These are phyloP conservation scores for Morone chrysops DNA, from an alignment of 2,113 vertebrate species.

Conservation along the genomic window DNA sequence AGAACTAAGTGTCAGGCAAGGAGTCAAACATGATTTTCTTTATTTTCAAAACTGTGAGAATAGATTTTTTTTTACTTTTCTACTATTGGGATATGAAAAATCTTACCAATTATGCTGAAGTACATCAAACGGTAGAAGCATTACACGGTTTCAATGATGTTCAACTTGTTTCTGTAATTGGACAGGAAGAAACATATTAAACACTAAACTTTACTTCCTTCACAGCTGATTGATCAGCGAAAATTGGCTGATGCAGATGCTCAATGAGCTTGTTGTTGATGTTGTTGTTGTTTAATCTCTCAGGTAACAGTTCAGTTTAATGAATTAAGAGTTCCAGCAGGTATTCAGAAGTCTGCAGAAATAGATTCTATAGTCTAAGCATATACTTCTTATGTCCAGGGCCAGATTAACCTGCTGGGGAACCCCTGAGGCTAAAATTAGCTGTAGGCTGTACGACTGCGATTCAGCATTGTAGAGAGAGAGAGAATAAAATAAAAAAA, in stretches of 20 bases:
- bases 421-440: background rate
- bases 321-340: too few relatives aligned
- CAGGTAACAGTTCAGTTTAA: too few relatives aligned
- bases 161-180: conserved; percentile 78
- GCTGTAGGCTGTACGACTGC: background rate
- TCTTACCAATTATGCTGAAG: conserved; percentile 72
- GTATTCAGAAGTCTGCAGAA: too few relatives aligned
- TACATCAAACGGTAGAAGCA: conserved; percentile 14
- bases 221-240: background rate
- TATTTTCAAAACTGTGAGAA: background rate
- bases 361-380: background rate
- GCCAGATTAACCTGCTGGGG: background rate
- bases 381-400: background rate
- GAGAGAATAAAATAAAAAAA: too few relatives aligned
- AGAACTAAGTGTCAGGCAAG: background rate
- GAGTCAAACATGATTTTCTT: background rate
- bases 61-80: background rate
- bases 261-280: background rate
- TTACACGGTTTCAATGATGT: conserved; percentile 77
- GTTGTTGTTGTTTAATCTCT: background rate
- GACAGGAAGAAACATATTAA: conserved; percentile 22
- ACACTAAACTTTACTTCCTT: background rate
- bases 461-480: too few relatives aligned
- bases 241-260: background rate
- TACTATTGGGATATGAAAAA: background rate